Conservation (phyloP, 2,113 vertebrate genomes). For the Marmota flaviventris region DNA sequence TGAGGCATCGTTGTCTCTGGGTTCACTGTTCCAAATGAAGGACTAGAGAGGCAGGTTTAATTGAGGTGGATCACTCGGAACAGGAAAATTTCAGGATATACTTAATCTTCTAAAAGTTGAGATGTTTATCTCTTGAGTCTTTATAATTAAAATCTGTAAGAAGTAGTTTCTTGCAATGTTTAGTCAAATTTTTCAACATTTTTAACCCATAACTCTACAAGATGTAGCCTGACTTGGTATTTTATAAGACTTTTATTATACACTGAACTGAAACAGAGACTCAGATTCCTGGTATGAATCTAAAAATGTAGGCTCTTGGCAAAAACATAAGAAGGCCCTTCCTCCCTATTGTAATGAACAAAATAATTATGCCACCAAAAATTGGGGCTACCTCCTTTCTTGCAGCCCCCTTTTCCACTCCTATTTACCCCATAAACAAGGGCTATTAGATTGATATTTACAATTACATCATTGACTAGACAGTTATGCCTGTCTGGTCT, state of each 20-base stretch:
- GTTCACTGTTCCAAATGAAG: not conserved
- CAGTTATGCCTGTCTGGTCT: not conserved
- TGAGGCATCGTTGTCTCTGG: not conserved
- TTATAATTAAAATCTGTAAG: constrained; percentile 47
- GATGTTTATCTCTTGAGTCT: constrained; percentile 13
- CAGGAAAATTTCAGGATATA: constrained; percentile 30
- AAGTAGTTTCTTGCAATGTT: not conserved
- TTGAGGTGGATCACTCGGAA: not conserved
- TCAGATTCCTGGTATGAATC: not conserved
- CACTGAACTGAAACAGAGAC: constrained; percentile 13
- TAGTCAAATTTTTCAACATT: constrained; percentile 20
- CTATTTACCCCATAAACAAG: not conserved
- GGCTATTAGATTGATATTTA: not conserved
- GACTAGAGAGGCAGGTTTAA: not conserved
- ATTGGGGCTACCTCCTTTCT: not conserved
- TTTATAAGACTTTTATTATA: not conserved
- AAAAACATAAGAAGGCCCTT: not conserved
- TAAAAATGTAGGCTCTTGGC: not conserved
- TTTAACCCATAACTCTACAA: constrained; percentile 7
- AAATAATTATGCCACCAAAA: not conserved
- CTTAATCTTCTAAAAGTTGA: constrained; percentile 49
- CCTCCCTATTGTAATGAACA: not conserved
- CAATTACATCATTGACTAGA: not conserved
- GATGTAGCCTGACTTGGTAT: not conserved
- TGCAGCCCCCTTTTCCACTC: not conserved